Evolutionary conservation across 30 jellyfish, hydroid and myxozoan genomes (phyloP).

Genomic region (Turritopsis dohrnii): DNA sequence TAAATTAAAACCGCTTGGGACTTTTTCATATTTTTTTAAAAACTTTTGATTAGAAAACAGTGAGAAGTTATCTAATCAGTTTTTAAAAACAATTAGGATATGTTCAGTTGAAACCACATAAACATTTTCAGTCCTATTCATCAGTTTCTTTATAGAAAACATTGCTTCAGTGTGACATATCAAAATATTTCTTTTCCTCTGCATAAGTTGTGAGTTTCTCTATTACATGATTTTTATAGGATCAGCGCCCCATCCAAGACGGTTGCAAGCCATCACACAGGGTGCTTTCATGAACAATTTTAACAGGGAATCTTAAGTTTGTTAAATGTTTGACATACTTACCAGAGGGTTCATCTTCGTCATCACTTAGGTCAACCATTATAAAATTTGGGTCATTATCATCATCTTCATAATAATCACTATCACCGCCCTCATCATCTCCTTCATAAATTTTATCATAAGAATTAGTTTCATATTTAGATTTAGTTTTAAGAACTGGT

Average conservation of each 20-base stretch:
- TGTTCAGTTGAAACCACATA: not conserved
- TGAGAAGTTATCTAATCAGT: not conserved
- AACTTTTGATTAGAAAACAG: not conserved
- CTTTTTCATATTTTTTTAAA: not conserved
- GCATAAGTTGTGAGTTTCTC: not conserved
- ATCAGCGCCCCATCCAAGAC: not conserved
- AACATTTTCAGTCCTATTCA: not conserved
- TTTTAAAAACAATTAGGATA: too few relatives aligned
- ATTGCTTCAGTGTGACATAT: not conserved
- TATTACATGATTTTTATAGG: too few relatives aligned
- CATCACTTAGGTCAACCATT: constrained; percentile 20
- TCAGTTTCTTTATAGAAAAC: not conserved
- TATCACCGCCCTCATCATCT: not conserved
- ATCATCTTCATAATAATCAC: constrained; percentile 26
- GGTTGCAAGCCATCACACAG: not conserved
- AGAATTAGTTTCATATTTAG: constrained; percentile 15
- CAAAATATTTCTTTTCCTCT: not conserved
- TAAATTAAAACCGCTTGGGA: not conserved
- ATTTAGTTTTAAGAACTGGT: constrained; percentile 10
- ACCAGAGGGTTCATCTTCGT: not conserved
- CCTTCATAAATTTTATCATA: not conserved
- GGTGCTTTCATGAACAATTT: not conserved
- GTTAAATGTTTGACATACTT: constrained; percentile 2
- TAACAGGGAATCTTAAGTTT: not conserved
- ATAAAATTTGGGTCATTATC: constrained; percentile 12